phyloP scores from a whole-genome alignment of 2,888 invertebrate genomes.

The Sceliomorpha sp. region DNA sequence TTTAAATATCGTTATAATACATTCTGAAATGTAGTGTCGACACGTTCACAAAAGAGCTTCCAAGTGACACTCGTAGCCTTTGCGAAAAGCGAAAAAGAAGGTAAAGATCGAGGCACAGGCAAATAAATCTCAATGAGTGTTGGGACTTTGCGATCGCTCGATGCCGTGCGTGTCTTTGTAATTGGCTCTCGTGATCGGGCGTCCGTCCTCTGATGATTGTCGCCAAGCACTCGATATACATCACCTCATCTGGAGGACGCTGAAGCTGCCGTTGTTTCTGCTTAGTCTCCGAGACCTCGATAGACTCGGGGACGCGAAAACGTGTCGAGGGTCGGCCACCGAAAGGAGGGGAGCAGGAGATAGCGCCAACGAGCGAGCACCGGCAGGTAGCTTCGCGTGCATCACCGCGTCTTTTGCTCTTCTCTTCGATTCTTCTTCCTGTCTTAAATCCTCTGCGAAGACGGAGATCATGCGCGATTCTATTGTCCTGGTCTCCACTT shows the following conservation, averaged over 20 bases:
- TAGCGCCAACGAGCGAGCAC: slow-evolving; percentile 73
- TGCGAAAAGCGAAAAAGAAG: slow-evolving; percentile 29
- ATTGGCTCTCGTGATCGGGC: slow-evolving; percentile 69
- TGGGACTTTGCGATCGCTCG: slow-evolving; percentile 40
- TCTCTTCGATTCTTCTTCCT: slow-evolving; percentile 29
- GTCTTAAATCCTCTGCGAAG: slow-evolving; percentile 21
- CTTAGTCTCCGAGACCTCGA: slow-evolving; percentile 22
- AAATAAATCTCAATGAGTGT: slow-evolving; percentile 70
- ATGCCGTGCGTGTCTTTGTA: slow-evolving; percentile 67
- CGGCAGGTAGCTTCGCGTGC: slow-evolving; percentile 71
- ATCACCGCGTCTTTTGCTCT: slow-evolving; percentile 53
- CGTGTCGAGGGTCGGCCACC: slow-evolving; percentile 57
- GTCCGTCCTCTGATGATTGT: slow-evolving; percentile 69
- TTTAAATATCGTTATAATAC: too few relatives aligned
- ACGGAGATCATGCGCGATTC: slow-evolving; percentile 18
- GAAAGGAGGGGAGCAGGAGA: slow-evolving; percentile 58
- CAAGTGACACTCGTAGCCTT: too few relatives aligned
- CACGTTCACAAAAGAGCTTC: too few relatives aligned
- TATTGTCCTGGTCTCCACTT: slow-evolving; percentile 7
- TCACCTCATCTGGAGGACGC: slow-evolving; percentile 62
- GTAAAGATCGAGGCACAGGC: slow-evolving; percentile 22
- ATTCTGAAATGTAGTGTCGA: too few relatives aligned
- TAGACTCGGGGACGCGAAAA: slow-evolving; percentile 55
- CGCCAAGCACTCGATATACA: slow-evolving; percentile 73
- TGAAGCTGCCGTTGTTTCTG: slow-evolving; percentile 40